Evolutionary conservation across 2,888 invertebrate genomes (phyloP), one percentile per base, ranked within the genome.

Genomic region (Oasisia sp.): DNA sequence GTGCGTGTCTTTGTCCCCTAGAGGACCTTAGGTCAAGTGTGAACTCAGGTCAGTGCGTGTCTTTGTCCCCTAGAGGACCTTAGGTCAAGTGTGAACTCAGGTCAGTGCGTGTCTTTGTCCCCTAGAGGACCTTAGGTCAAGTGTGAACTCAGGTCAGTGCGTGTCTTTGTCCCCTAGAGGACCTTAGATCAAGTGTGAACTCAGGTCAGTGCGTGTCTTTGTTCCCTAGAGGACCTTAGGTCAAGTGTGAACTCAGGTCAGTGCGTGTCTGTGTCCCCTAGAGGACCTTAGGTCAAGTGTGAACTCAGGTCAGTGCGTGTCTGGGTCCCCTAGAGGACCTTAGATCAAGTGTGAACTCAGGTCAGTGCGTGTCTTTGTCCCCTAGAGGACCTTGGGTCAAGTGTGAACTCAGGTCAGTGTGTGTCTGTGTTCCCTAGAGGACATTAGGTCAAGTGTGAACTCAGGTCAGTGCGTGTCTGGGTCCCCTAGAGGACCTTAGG

Each of bases 51-150:
- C 94, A 93, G 93, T 92, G n/a, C 14, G 74, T 38, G 32, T 11
- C 14, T 74, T 7, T 32, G 19, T n/a, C n/a, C n/a, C 74, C 19
- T 74, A 50, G 12, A 50, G 1, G 9, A 14, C 50, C 50, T 14
- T 50, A 50, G 5, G 99, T 99, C 94, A 99, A 99, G 97, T 99
- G 99, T 97, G 99, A 99, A 97, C 97, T 99, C 92, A 97, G 97
- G 97, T 97, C 94, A 93, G 93, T 92, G n/a, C 19, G 74, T 32
- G 32, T 9, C 12, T 74, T 7, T n/a, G 45, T 45, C 45, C 11
- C 45, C 45, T 45, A 45, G 45, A 45, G 11, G 11, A 11, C 45
- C 45, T 11, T 45, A 45, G 45, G 99, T 99, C 94, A 99, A 99
- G 97, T 99, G 99, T 97, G 99, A 99, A 97, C 97, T 99, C 92